Conservation (phyloP, 2,797 vertebrate genomes). For the Gymnoscopelus braueri region DNA sequence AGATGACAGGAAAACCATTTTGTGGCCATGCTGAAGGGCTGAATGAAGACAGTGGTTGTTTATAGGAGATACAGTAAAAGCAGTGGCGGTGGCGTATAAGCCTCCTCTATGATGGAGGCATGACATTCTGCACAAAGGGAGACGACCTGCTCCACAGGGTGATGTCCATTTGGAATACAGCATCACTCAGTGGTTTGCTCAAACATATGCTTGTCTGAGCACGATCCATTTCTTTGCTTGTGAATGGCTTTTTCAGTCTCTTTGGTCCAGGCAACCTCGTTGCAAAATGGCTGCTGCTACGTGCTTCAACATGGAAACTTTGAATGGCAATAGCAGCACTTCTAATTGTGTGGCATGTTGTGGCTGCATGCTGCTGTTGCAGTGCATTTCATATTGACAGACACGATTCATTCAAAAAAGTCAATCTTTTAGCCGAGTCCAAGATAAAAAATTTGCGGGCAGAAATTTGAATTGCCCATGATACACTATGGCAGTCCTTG, state of each 20-base stretch:
- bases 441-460: conserved; percentile 39
- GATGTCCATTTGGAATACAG: conserved; percentile 47
- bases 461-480: conserved; percentile 25
- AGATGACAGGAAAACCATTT: conserved; percentile 77
- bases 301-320: conserved; percentile 76
- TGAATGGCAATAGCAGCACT: conserved; percentile 72
- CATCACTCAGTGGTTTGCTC: conserved; percentile 10
- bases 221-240: conserved; percentile 48
- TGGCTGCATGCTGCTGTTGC: conserved; percentile 38
- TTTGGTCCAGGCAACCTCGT: conserved; percentile 68
- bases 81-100: conserved; percentile 25
- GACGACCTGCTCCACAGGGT: conserved; percentile 26
- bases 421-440: conserved; percentile 50
- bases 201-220: conserved; percentile 48
- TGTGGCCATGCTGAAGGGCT: conserved; percentile 66
- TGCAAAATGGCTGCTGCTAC: conserved; percentile 83
- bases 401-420: conserved; percentile 21
- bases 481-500: conserved; percentile 25
- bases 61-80: conserved; percentile 56
- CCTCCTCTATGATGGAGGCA: conserved; percentile 21
- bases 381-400: conserved; percentile 32
- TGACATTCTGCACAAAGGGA: conserved; percentile 39
- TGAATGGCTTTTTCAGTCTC: conserved; percentile 64
- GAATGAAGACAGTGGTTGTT: conserved; percentile 64
- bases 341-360: conserved; percentile 46